Base-by-base conservation (phyloP, 2,888 invertebrate species). In the Pyrrhia umbra region DNA sequence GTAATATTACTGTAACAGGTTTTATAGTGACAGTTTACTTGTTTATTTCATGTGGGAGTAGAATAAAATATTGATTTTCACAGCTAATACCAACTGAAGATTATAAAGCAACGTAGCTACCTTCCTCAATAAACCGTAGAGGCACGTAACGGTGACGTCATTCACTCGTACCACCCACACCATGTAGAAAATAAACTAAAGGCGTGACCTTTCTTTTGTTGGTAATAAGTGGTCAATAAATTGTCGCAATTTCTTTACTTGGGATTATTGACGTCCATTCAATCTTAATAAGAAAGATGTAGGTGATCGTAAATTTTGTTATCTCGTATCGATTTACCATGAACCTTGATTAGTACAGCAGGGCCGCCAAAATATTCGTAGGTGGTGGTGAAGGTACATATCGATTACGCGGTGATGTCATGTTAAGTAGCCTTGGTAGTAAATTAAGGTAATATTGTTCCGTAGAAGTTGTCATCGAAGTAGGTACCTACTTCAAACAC, bases 251-350 rank as follows among this genome's bases (percentile, higher is more conserved):
- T 75, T 75, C 71, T 79, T 72, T 65, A 68, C 64, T 73, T 64
- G 50, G 62, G 68, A 71, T 74, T 74, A 79, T 78, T 81, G 75
- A 70, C 63, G 67, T 52, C 67, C 52, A 71, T 77, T 77, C 76
- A 75, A 75, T 78, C 73, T 81, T 81, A 81, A 81, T 81, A 81
- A 79, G 74, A 80, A 76, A 70, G 68, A 75, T 64, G 64, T 79
- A 73, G 75, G 68, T 76, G 74, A 62, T 68, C 77, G 72, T 81
- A 81, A 78, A 81, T 76, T 74, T 49, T 63, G 70, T 78, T 81
- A 78, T 75, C 76, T 68, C n/a, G 46, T 78, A 81, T 81, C 76
- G 78, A 81, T 81, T 79, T 74, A 30, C 72, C 61, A 73, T 81
- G 68, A 67, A 72, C 66, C 70, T 76, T 76, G 70, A 81, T 80